These are phyloP conservation scores for Rhagium mordax DNA, from an alignment of 2,888 invertebrate genomes.

Conservation along the genomic window DNA sequence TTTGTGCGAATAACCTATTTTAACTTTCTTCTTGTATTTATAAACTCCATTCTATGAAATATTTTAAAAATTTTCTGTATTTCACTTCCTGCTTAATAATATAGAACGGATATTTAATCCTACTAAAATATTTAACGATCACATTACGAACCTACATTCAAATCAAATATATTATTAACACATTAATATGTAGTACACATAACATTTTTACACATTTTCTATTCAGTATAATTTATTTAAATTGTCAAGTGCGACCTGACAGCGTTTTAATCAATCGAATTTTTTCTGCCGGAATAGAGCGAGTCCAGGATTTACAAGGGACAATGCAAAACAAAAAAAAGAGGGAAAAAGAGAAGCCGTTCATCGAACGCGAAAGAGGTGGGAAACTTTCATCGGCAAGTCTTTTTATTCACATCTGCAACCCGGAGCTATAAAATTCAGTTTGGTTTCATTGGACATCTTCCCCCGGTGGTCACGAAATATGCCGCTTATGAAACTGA, in stretches of 20 bases:
- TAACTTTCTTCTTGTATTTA: too few relatives aligned
- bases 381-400: conserved; percentile 28
- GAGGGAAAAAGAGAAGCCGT: conserved; percentile 20
- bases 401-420: conserved; percentile 53
- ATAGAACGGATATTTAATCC: too few relatives aligned
- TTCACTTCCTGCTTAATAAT: too few relatives aligned
- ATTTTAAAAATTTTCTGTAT: too few relatives aligned
- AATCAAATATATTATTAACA: too few relatives aligned
- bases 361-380: conserved; percentile 27
- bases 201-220: too few relatives aligned
- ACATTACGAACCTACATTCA: too few relatives aligned
- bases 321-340: conserved; percentile 10
- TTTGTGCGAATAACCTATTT: too few relatives aligned
- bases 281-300: not conserved
- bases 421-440: conserved; percentile 40
- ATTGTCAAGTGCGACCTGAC: conserved; percentile 2
- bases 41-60: too few relatives aligned
- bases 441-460: conserved; percentile 22
- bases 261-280: conserved; percentile 8
- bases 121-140: too few relatives aligned
- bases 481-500: conserved; percentile 32
- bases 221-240: conserved; percentile 3
- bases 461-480: conserved; percentile 24
- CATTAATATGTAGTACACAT: too few relatives aligned
- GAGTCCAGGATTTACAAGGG: conserved; percentile 6